Conservation (phyloP, 30 jellyfish, hydroid and myxozoan genomes). For the Aurelia coerulea region DNA sequence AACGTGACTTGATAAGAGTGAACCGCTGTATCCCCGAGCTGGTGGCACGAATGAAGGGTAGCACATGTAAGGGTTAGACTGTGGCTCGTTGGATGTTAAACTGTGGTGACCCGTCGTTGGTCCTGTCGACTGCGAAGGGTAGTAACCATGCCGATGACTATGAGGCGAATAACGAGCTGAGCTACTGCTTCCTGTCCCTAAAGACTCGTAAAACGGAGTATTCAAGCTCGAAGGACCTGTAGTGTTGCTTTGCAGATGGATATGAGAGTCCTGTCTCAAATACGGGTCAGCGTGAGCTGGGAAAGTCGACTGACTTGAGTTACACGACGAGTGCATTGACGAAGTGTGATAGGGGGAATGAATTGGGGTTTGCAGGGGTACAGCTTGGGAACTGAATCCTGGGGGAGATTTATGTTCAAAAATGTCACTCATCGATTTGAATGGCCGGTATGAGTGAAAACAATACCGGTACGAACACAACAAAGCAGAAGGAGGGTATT, state of each 20-base stretch:
- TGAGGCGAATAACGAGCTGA: conserved; percentile 94
- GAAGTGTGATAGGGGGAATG: conserved; percentile 80
- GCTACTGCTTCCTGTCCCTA: conserved; percentile 73
- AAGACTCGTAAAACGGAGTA: conserved; percentile 81
- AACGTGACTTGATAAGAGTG: conserved; percentile 77
- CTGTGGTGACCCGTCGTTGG: conserved; percentile 88
- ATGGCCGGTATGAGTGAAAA: conserved; percentile 40
- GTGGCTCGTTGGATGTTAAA: conserved; percentile 74
- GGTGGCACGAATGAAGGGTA: conserved; percentile 98
- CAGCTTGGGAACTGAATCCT: conserved; percentile 30
- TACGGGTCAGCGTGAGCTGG: conserved; percentile 91
- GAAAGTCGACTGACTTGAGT: conserved; percentile 80
- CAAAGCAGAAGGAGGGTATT: conserved; percentile 7
- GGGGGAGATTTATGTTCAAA: conserved; percentile 71
- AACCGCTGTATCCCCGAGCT: conserved; percentile 78
- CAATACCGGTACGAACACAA: conserved; percentile 59
- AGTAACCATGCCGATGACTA: conserved; percentile 86
- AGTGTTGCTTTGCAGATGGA: conserved; percentile 74
- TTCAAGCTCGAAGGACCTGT: conserved; percentile 73
- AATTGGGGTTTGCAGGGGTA: conserved; percentile 37
- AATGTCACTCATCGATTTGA: conserved; percentile 73
- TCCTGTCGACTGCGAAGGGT: conserved; percentile 75
- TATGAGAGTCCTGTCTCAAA: conserved; percentile 89
- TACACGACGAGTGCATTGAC: conserved; percentile 92
- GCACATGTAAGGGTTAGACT: conserved; percentile 86